Percentiles rank a stretch among this genome's conserved stretches.
phyloP scores from a whole-genome alignment of 2,113 vertebrate genomes.

The Hemibagrus wyckioides region DNA sequence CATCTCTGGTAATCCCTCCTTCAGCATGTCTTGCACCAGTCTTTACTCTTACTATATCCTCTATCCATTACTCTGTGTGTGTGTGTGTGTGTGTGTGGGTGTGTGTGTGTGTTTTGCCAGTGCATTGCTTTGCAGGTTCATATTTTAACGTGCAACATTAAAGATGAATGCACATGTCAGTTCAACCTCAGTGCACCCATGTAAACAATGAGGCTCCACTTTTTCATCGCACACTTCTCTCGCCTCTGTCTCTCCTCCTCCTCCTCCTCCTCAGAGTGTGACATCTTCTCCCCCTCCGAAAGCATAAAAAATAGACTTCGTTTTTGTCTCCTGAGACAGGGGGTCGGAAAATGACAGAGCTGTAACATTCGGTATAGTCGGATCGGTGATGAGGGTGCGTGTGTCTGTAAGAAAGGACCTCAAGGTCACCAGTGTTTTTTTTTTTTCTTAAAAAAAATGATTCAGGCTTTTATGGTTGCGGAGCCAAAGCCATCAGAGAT shows the following conservation, averaged over 20 bases:
- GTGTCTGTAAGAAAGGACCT: conserved; percentile 33
- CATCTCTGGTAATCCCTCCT: neutral
- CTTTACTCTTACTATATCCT: conserved; percentile 9
- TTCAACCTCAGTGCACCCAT: conserved; percentile 48
- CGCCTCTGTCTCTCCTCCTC: conserved; percentile 40
- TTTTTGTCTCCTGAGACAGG: conserved; percentile 11
- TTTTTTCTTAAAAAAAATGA: neutral
- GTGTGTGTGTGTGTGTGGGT: conserved; percentile 22
- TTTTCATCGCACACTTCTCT: conserved; percentile 44
- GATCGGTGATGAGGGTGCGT: neutral
- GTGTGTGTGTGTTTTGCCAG: conserved; percentile 27
- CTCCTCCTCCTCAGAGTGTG: conserved; percentile 38
- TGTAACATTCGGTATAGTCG: neutral
- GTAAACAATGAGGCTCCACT: conserved; percentile 45
- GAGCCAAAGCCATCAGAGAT: conserved; percentile 44
- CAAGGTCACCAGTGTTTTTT: conserved; percentile 30
- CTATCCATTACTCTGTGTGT: conserved; percentile 2
- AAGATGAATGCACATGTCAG: conserved; percentile 54
- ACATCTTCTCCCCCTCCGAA: neutral
- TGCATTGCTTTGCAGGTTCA: conserved; percentile 32
- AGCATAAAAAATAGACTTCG: conserved; percentile 26
- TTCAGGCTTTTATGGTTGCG: conserved; percentile 24
- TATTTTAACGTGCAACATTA: conserved; percentile 48
- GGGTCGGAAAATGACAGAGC: neutral
- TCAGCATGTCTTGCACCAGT: conserved; percentile 15